Conservation (phyloP, 2,888 invertebrate genomes). For the Phania funesta region DNA sequence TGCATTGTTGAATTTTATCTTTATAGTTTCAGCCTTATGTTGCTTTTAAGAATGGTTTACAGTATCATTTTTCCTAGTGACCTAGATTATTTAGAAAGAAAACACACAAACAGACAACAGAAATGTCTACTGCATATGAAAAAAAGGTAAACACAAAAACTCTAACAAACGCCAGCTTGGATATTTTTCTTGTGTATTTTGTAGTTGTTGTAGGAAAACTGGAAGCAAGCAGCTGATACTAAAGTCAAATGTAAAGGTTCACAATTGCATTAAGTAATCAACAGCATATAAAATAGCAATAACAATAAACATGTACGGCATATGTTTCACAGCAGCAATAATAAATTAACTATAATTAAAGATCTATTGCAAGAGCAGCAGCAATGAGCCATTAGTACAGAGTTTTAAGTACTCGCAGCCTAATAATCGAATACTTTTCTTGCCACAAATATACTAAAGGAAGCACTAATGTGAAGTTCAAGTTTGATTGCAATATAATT, state of each 20-base stretch:
- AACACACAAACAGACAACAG: not conserved
- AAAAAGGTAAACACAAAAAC: not conserved
- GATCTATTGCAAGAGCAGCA: not conserved
- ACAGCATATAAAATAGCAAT: slow-evolving; percentile 44
- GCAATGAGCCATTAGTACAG: slow-evolving; percentile 9
- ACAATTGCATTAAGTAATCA: slow-evolving; percentile 61
- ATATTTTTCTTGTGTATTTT: not conserved
- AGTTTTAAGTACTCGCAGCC: not conserved
- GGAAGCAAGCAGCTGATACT: slow-evolving; percentile 31
- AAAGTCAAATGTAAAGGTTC: slow-evolving; percentile 63
- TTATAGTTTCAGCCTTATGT: slow-evolving; percentile 6
- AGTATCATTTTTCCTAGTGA: slow-evolving; percentile 66
- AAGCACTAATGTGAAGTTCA: not conserved
- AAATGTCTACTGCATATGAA: not conserved
- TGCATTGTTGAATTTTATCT: not conserved
- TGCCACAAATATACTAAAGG: not conserved
- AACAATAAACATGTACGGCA: not conserved
- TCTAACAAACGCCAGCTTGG: slow-evolving; percentile 29
- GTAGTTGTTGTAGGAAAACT: slow-evolving; percentile 7
- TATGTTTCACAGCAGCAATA: not conserved
- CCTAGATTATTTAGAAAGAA: slow-evolving; percentile 48
- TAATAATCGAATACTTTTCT: not conserved
- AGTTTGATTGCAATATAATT: not conserved
- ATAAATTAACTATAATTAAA: not conserved
- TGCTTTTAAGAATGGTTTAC: slow-evolving; percentile 30